Percentiles rank a stretch among this genome's conserved stretches.
phyloP scores from a whole-genome alignment of 1,140 invertebrate genomes.

The Dendrolimus punctatus region DNA sequence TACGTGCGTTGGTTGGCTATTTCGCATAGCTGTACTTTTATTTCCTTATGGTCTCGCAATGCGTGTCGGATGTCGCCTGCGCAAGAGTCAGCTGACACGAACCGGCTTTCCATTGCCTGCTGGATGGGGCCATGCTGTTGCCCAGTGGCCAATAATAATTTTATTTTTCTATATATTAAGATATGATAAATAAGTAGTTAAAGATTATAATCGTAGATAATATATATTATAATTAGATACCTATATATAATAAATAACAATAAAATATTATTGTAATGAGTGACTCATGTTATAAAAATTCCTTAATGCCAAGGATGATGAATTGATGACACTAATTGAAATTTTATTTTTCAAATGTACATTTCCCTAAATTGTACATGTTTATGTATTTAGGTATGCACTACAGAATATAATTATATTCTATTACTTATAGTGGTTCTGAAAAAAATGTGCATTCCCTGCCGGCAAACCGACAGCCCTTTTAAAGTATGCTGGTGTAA shows the following conservation, averaged over 20 bases:
- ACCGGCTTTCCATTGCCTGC: slow-evolving; percentile 33
- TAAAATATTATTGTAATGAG: no score
- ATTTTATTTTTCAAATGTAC: no score
- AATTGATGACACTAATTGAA: no score
- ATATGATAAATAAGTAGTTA: no score
- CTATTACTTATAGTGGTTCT: slow-evolving; percentile 18
- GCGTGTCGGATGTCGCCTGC: slow-evolving; percentile 48
- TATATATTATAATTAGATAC: no score
- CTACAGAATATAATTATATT: no score
- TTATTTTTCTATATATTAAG: no score
- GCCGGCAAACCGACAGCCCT: slow-evolving; percentile 29
- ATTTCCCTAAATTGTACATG: slow-evolving; percentile 5
- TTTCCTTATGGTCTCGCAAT: slow-evolving; percentile 50
- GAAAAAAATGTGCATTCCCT: slow-evolving; percentile 27
- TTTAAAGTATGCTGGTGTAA: slow-evolving; percentile 27
- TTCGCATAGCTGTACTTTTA: slow-evolving; percentile 25
- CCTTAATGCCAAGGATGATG: no score
- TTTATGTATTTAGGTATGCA: slow-evolving; percentile 35
- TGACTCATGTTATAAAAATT: no score
- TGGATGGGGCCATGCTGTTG: slow-evolving; percentile 14
- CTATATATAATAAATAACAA: no score
- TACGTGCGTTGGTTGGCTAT: slow-evolving; percentile 21
- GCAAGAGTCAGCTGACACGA: slow-evolving; percentile 42
- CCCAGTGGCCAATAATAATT: not conserved
- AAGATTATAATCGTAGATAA: no score